phyloP scores from a whole-genome alignment of 2,888 invertebrate genomes.

The Quadroppia sp. region DNA sequence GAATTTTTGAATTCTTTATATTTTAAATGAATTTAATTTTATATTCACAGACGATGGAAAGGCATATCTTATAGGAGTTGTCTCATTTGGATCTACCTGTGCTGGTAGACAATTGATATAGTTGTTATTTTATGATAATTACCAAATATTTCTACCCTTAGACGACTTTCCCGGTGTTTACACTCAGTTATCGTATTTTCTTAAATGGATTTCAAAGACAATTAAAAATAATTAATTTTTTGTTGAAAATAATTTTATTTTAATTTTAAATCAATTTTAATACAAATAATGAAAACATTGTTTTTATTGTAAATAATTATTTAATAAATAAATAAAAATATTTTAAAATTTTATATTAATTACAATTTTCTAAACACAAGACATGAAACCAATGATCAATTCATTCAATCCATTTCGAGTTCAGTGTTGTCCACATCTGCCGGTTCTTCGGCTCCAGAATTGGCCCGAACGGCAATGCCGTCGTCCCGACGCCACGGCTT shows the following conservation, averaged over 20 bases:
- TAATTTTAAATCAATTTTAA: too few species aligned
- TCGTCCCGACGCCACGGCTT: slow-evolving; percentile 18
- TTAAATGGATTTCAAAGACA: not conserved
- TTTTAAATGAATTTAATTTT: not conserved
- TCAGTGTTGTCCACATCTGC: not conserved
- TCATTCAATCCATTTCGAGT: not conserved
- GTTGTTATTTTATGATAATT: not conserved
- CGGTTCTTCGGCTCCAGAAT: not conserved
- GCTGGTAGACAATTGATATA: not conserved
- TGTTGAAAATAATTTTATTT: too few species aligned
- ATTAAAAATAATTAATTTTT: not conserved
- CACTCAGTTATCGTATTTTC: slow-evolving; percentile 12
- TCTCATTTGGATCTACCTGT: slow-evolving; percentile 19
- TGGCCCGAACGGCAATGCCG: not conserved
- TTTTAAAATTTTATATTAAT: too few species aligned
- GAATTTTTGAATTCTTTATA: not conserved
- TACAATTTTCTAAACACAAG: too few species aligned
- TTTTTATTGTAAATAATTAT: not conserved
- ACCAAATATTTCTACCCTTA: not conserved
- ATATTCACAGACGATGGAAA: not conserved
- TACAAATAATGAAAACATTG: not conserved
- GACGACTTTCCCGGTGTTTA: slow-evolving; percentile 26
- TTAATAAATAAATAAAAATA: too few species aligned
- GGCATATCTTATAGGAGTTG: not conserved
- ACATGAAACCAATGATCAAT: not conserved